Percentiles rank a stretch among this genome's conserved stretches.
Conservation (phyloP, 2,888 invertebrate genomes). For the Strigamia crassipes region DNA sequence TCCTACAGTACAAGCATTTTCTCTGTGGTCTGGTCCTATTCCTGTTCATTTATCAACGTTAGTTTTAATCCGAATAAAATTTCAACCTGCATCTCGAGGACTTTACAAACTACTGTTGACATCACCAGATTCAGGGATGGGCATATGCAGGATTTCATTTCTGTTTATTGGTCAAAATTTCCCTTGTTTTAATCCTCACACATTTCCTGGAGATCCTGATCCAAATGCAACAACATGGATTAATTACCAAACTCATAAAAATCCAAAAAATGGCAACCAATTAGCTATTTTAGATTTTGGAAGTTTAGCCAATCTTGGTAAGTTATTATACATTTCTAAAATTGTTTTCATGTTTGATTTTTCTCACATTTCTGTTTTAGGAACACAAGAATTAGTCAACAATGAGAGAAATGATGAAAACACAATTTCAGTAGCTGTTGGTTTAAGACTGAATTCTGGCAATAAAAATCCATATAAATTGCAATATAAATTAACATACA, state of each 20-base stretch:
- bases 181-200: not conserved
- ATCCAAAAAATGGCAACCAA: not conserved
- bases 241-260: not conserved
- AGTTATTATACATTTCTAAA: not conserved
- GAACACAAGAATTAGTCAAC: not conserved
- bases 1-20: not conserved
- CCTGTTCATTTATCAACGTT: not conserved
- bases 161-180: not conserved
- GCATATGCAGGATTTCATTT: not conserved
- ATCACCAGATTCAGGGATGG: not conserved
- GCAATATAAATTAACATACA: not conserved
- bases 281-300: constrained; percentile 27
- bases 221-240: constrained; percentile 10
- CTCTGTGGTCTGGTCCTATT: not conserved
- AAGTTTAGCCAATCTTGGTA: constrained; percentile 17
- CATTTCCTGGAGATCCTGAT: not conserved
- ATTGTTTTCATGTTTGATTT: not conserved
- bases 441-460: not conserved
- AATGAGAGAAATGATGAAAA: not conserved
- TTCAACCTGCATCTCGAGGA: not conserved
- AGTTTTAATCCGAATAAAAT: constrained; percentile 11
- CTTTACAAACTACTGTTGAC: not conserved
- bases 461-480: not conserved
- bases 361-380: not conserved
- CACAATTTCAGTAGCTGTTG: not conserved